Evolutionary conservation across 1,140 invertebrate species (phyloP).

Genomic region (Nebria ingens): DNA sequence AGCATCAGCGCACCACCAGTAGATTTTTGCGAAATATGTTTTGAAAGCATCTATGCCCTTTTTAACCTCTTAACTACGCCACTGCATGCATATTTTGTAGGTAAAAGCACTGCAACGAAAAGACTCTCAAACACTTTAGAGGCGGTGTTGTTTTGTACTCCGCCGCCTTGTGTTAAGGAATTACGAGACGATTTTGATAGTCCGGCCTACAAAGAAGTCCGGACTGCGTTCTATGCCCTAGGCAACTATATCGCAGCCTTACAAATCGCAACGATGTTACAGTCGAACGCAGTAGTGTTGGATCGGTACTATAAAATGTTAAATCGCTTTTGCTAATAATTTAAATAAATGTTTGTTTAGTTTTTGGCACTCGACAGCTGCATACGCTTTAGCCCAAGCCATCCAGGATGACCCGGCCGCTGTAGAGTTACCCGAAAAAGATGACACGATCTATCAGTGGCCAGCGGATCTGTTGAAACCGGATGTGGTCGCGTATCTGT

Average conservation of each 20-base stretch:
- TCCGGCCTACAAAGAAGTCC: constrained; percentile 15
- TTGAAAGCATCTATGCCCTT: too few relatives aligned
- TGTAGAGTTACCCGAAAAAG: constrained; percentile 19
- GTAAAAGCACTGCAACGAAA: constrained; percentile 24
- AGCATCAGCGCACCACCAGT: not conserved
- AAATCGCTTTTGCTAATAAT: not conserved
- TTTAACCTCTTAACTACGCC: too few relatives aligned
- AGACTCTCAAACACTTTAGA: constrained; percentile 21
- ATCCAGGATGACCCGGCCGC: constrained; percentile 15
- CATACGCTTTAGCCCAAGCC: constrained; percentile 31
- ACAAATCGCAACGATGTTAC: constrained; percentile 20
- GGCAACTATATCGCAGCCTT: constrained; percentile 31
- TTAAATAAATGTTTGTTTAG: constrained; percentile 15
- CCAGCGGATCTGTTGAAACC: constrained; percentile 33
- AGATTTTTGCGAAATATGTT: too few relatives aligned
- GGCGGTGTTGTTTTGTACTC: constrained; percentile 22
- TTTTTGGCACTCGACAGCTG: constrained; percentile 35
- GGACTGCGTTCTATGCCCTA: constrained; percentile 28
- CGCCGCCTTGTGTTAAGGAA: constrained; percentile 21
- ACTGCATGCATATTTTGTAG: constrained; percentile 22
- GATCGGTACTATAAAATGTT: constrained; percentile 19
- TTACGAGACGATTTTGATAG: constrained; percentile 24
- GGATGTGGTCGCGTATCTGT: constrained; percentile 25
- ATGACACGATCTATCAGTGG: constrained; percentile 28
- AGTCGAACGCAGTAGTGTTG: constrained; percentile 26